phyloP scores from a whole-genome alignment of 2,888 invertebrate genomes.

The Aphidoletes aphidimyza region DNA sequence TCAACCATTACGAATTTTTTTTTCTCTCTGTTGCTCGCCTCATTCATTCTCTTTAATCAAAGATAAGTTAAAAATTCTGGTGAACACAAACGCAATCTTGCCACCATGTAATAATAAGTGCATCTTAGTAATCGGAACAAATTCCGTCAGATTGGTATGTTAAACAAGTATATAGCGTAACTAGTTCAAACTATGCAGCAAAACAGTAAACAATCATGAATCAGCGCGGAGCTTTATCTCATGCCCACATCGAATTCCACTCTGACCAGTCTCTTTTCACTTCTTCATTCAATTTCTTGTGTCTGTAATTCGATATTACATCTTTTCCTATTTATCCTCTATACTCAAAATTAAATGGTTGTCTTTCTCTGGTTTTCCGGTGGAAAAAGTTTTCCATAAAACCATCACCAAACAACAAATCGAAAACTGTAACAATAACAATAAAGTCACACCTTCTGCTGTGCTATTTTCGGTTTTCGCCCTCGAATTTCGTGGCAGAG shows the following conservation, averaged over 20 bases:
- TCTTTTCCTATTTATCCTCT: too few relatives aligned
- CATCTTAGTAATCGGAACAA: neutral
- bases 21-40: too few relatives aligned
- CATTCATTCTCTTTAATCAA: too few relatives aligned
- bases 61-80: neutral
- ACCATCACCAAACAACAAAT: neutral
- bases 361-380: neutral
- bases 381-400: neutral
- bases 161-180: neutral
- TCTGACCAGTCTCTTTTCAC: neutral
- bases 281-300: too few relatives aligned
- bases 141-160: neutral
- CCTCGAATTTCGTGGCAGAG: neutral
- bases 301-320: too few relatives aligned
- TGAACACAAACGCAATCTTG: neutral
- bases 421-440: neutral
- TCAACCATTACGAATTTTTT: neutral
- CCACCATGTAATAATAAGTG: too few relatives aligned
- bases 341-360: too few relatives aligned
- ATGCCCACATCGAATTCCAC: too few relatives aligned
- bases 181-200: neutral
- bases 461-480: neutral
- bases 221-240: too few relatives aligned
- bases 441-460: slow-evolving; percentile 37
- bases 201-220: neutral